A percentile compares a stretch with the other conserved stretches of the same genome.
phyloP scores from a whole-genome alignment of 2,113 vertebrate genomes.

The Phrynocephalus versicolor region DNA sequence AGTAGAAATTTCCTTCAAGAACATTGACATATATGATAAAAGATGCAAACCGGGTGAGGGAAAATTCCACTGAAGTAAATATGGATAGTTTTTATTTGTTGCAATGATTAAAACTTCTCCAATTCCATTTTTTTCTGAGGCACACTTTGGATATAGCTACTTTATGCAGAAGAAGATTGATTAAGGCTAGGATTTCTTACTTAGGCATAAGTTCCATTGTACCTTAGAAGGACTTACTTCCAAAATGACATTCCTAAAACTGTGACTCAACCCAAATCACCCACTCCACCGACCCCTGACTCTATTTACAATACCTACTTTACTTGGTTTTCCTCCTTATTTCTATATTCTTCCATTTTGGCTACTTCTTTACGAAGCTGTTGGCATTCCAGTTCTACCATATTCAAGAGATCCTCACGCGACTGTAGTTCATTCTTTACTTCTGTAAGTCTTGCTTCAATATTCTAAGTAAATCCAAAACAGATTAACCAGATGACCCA shows the following conservation, averaged over 20 bases:
- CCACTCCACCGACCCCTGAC: slow-evolving; percentile 1
- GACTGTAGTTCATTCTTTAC: slow-evolving; percentile 76
- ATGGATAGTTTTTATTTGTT: neutral
- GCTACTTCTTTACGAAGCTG: slow-evolving; percentile 67
- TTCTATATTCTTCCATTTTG: slow-evolving; percentile 63
- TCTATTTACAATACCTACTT: slow-evolving; percentile 63
- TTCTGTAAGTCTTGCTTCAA: slow-evolving; percentile 72
- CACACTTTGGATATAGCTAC: neutral
- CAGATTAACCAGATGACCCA: slow-evolving; percentile 9
- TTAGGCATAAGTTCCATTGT: neutral
- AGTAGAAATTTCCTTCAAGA: neutral
- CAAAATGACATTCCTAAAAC: neutral
- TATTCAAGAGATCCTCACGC: slow-evolving; percentile 70
- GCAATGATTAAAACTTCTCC: neutral
- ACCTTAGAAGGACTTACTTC: neutral
- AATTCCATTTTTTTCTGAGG: neutral
- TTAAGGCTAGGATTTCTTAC: neutral
- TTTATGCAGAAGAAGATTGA: neutral
- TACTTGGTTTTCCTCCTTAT: slow-evolving; percentile 54
- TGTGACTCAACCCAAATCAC: neutral
- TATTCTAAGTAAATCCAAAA: slow-evolving; percentile 68
- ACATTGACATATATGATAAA: neutral
- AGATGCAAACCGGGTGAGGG: neutral
- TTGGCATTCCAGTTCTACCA: slow-evolving; percentile 70
- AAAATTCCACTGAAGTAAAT: neutral